Evolutionary conservation across 35 echinoderm and acorn worm genomes (phyloP).

Genomic region (Heliocidaris erythrogramma): DNA sequence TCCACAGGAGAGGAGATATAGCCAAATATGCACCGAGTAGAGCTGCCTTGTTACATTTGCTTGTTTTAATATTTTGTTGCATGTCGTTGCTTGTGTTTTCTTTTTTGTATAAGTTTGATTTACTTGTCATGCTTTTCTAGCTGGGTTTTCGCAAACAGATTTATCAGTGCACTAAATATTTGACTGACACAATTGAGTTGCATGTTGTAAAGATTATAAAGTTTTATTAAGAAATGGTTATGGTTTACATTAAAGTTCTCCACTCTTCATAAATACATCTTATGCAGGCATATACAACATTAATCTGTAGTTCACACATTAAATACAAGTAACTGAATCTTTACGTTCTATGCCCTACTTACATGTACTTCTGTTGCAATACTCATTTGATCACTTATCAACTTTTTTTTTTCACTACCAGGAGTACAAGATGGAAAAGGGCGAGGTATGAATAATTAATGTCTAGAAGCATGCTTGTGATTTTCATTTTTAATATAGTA

Average conservation of each 20-base stretch:
- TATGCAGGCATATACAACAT: no score
- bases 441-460: conserved; percentile 69
- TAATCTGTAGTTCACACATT: no score
- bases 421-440: conserved; percentile 99
- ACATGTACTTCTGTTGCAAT: neutral
- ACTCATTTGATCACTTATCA: neutral
- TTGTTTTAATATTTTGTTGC: neutral
- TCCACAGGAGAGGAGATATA: neutral
- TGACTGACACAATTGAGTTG: no score
- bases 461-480: neutral
- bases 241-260: no score
- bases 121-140: neutral
- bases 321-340: no score
- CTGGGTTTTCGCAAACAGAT: no score
- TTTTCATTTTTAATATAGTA: neutral
- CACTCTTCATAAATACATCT: no score
- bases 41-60: neutral
- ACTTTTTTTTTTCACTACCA: conserved; percentile 44
- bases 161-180: no score
- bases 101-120: neutral
- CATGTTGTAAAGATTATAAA: no score
- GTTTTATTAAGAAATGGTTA: no score
- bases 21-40: neutral
- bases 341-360: no score
- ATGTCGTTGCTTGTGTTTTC: neutral